phyloP scores from a whole-genome alignment of 2,113 vertebrate genomes.

The Noturus placidus region DNA sequence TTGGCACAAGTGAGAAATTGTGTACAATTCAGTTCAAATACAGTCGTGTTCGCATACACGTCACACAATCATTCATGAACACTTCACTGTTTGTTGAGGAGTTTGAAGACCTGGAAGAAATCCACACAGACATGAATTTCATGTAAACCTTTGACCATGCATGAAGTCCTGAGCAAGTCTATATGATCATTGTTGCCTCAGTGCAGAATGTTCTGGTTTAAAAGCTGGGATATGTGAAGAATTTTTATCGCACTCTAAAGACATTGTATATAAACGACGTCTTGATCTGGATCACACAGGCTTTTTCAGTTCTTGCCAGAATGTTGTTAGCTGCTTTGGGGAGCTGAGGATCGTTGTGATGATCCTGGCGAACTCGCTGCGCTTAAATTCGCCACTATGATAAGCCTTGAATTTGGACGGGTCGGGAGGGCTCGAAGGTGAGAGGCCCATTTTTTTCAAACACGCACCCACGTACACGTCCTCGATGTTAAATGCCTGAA shows the following conservation, averaged over 20 bases:
- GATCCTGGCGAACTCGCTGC: slow-evolving; percentile 59
- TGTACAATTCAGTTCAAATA: too few species aligned
- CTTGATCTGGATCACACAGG: background rate
- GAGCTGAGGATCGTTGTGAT: slow-evolving; percentile 67
- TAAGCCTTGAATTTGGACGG: slow-evolving; percentile 58
- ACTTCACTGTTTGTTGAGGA: background rate
- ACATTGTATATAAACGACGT: background rate
- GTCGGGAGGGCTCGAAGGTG: background rate
- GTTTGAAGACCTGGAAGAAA: background rate
- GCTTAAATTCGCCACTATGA: slow-evolving; percentile 40
- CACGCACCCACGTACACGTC: slow-evolving; percentile 79
- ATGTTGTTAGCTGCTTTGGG: slow-evolving; percentile 56
- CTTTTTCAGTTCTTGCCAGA: slow-evolving; percentile 66
- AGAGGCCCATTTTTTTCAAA: slow-evolving; percentile 63
- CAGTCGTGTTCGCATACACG: background rate
- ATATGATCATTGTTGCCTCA: background rate
- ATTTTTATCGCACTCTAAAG: background rate
- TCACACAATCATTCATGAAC: background rate
- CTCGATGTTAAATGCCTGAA: slow-evolving; percentile 87
- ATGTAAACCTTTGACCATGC: background rate
- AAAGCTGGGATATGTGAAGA: too few species aligned
- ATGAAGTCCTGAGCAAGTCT: background rate
- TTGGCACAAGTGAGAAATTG: too few species aligned
- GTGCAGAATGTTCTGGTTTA: background rate
- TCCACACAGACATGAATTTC: background rate